phyloP scores from a whole-genome alignment of 2,888 invertebrate genomes.

The Drosophila anceps region DNA sequence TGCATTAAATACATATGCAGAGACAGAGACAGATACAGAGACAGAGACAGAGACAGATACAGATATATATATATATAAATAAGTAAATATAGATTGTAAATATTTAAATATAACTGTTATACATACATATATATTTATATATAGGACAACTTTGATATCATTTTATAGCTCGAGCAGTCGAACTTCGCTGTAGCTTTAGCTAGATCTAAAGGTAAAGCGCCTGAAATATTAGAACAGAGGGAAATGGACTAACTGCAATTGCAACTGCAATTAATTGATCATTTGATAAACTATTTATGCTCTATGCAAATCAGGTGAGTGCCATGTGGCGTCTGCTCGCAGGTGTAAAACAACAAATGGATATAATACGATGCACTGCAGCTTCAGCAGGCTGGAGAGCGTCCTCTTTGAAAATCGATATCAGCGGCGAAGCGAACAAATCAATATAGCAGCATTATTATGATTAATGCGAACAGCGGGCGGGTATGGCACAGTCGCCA shows the following conservation, averaged over 20 bases:
- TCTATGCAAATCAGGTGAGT: background rate
- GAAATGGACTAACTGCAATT: background rate
- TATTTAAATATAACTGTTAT: too few relatives aligned
- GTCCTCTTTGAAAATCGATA: background rate
- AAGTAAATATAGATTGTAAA: too few relatives aligned
- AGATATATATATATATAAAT: too few relatives aligned
- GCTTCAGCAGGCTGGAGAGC: background rate
- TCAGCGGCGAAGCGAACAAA: background rate
- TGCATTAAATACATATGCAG: too few relatives aligned
- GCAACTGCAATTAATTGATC: background rate
- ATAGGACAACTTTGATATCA: too few relatives aligned
- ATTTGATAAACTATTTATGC: constrained; percentile 1
- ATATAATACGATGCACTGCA: background rate
- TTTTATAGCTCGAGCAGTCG: background rate
- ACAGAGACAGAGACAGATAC: too few relatives aligned
- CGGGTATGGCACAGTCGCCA: background rate
- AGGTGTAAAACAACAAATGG: background rate
- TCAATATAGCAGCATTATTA: background rate
- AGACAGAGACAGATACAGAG: too few relatives aligned
- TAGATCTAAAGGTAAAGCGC: background rate
- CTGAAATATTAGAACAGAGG: background rate
- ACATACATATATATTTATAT: too few relatives aligned
- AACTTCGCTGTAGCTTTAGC: background rate
- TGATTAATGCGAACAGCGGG: background rate
- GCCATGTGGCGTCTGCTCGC: too few relatives aligned